Evolutionary conservation across 1,140 invertebrate species (phyloP).

Genomic region (Pachyrhynchus sulphureomaculatus): DNA sequence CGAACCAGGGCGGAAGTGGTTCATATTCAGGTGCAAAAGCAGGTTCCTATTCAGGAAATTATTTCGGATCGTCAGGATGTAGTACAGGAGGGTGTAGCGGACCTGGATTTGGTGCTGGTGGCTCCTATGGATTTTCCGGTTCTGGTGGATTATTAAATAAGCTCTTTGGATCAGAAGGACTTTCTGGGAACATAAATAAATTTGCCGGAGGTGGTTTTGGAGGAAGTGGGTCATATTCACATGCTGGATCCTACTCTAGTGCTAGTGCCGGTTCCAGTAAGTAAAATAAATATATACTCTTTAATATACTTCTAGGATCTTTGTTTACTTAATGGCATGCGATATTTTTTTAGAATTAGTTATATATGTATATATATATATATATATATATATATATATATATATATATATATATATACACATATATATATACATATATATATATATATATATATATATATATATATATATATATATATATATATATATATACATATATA

Average conservation of each 20-base stretch:
- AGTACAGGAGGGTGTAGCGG: background rate
- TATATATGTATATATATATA: too few relatives aligned
- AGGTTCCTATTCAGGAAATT: background rate
- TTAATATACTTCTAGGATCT: background rate
- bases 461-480: too few relatives aligned
- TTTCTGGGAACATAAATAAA: constrained; percentile 2
- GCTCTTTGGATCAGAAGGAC: constrained; percentile 7
- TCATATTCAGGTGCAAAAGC: background rate
- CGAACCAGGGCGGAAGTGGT: constrained; percentile 1
- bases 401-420: too few relatives aligned
- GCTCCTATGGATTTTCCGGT: background rate
- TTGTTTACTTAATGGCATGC: background rate
- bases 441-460: too few relatives aligned
- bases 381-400: too few relatives aligned
- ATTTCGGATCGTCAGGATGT: background rate
- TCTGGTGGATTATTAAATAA: background rate
- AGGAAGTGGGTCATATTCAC: background rate
- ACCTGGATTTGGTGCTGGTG: background rate
- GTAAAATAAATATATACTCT: background rate
- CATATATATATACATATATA: too few relatives aligned
- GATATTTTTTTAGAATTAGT: background rate
- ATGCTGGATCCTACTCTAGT: constrained; percentile 8
- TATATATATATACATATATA: too few relatives aligned
- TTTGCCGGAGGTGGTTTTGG: background rate
- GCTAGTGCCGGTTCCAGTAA: constrained; percentile 1